A percentile compares a stretch with the other conserved stretches of the same genome.
These are phyloP conservation scores for Malurus elegans DNA, from an alignment of 2,113 vertebrate genomes.

Conservation along the genomic window DNA sequence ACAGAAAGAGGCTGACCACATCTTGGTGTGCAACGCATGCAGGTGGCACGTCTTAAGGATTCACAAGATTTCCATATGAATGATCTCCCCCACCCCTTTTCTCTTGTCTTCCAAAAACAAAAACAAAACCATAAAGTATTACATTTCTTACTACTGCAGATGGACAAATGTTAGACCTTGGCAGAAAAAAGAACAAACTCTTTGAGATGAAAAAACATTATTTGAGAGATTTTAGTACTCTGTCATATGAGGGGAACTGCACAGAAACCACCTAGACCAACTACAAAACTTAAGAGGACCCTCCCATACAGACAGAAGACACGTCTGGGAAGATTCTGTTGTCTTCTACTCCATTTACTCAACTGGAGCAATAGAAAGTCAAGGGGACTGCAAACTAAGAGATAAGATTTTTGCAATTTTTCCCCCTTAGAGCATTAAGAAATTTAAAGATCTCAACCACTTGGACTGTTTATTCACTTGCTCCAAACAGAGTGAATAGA, in stretches of 20 bases:
- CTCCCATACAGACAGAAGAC: background rate
- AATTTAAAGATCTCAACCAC: background rate
- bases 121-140: background rate
- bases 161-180: background rate
- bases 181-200: background rate
- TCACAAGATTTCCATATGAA: background rate
- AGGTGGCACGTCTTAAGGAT: background rate
- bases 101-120: background rate
- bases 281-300: background rate
- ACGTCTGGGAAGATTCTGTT: background rate
- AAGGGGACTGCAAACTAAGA: background rate
- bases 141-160: background rate
- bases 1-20: background rate
- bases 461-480: background rate
- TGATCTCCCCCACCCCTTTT: fast-evolving
- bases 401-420: background rate
- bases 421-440: background rate
- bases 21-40: background rate
- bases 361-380: background rate
- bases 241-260: background rate
- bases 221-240: background rate
- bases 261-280: background rate
- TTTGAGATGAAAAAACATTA: background rate
- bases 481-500: background rate
- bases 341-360: background rate